Evolutionary conservation across 1,140 invertebrate species (phyloP), one percentile per base, ranked within the genome.

Genomic region (Lerema accius): DNA sequence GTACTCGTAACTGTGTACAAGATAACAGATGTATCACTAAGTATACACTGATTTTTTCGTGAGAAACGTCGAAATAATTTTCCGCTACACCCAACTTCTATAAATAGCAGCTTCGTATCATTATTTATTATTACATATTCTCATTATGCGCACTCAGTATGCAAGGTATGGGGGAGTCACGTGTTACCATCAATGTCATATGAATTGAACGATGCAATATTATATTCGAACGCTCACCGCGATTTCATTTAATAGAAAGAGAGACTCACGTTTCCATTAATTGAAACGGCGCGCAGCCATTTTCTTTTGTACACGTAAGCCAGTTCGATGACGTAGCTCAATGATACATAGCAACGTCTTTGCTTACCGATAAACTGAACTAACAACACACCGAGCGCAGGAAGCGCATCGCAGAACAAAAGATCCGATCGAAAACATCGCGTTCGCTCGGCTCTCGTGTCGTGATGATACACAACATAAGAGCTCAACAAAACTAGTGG

Each of bases 251-350:
- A 23, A 37, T 28, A 37, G 45, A 58, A 63, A 46, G 28, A 32
- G 28, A 48, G 51, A 59, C 49, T 62, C 48, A 58, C 53, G 62
- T 61, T 72, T 65, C 65, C 53, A 65, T 62, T 67, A 67, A 65
- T 66, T 63, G 63, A 58, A 43, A 65, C 65, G 63, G 72, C 65
- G 69, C 71, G 80, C 71, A 65, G 82, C 82, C 80, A 85, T 85
- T 82, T 85, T 85, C 71, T 82, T 81, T 78, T 78, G 77, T 75
- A 83, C 74, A 82, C 82, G 80, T 85, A 83, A 78, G 75, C 67
- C 66, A 65, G 71, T 72, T 68, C 66, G 69, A 65, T 80, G 78
- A 80, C 80, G 78, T 83, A 78, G 79, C 63, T 61, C 70, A 76
- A 73, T 83, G 75, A 81, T 76, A 83, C 80, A 84, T 76, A 76